Conservation (phyloP, 2,888 invertebrate genomes). For the Antheraea yamamai region DNA sequence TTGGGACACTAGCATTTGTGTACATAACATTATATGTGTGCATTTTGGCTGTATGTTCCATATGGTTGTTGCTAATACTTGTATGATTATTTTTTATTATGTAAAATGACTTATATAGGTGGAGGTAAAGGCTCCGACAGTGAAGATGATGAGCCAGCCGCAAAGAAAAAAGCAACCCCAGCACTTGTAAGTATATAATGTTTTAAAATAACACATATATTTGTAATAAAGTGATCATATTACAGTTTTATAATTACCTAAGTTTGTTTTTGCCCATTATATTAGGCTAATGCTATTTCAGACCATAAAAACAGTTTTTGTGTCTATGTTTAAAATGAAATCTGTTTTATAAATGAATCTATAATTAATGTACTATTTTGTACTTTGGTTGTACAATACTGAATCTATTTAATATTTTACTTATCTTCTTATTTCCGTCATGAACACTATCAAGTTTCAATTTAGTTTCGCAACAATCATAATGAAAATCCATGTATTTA, state of each 20-base stretch:
- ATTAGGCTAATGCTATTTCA: too few species aligned
- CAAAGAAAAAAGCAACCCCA: slow-evolving; percentile 87
- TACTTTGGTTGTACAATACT: too few species aligned
- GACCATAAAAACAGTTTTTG: too few species aligned
- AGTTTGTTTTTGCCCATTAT: not conserved
- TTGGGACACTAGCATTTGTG: slow-evolving; percentile 61
- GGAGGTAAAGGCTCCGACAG: slow-evolving; percentile 89
- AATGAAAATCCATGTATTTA: too few species aligned
- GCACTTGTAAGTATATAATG: slow-evolving; percentile 61
- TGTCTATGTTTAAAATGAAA: too few species aligned
- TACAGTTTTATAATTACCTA: not conserved
- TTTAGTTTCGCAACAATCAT: too few species aligned
- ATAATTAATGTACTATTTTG: too few species aligned
- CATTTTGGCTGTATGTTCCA: slow-evolving; percentile 49
- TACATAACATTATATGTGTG: slow-evolving; percentile 63
- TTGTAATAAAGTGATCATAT: not conserved
- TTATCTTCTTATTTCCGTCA: too few species aligned
- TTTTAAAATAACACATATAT: not conserved
- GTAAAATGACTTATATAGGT: slow-evolving; percentile 61
- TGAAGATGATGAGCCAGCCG: slow-evolving; percentile 91
- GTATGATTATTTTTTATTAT: not conserved
- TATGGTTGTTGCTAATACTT: slow-evolving; percentile 12
- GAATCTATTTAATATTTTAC: too few species aligned
- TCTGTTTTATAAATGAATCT: too few species aligned
- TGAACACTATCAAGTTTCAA: too few species aligned